Conservation (phyloP, 2,888 invertebrate species). For the Aspidiotus rigidus region DNA sequence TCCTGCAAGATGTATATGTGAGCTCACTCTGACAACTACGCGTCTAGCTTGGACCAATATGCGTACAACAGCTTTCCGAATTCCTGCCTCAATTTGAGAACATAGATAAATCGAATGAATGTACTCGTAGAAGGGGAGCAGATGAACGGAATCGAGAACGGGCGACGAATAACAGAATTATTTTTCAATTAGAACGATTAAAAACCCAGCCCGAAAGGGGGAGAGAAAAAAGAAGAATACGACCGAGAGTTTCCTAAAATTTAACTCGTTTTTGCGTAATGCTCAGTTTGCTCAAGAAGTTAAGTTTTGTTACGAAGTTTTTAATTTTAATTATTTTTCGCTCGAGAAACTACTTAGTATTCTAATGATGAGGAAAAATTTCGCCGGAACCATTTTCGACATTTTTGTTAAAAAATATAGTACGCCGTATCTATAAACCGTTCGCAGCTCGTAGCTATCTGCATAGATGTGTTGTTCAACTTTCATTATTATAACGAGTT, state of each 20-base stretch:
- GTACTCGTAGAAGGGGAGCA: no score
- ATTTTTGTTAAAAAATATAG: neutral
- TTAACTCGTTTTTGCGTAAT: neutral
- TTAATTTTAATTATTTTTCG: constrained; percentile 4
- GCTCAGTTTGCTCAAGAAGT: neutral
- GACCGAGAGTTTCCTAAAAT: neutral
- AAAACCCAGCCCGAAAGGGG: neutral
- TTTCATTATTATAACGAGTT: no score
- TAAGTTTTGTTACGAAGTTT: constrained; percentile 2
- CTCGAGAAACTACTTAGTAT: constrained; percentile 2
- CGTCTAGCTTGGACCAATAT: no score
- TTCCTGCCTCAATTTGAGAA: no score
- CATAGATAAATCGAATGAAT: no score
- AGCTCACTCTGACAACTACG: no score
- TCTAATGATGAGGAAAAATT: constrained; percentile 1
- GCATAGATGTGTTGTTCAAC: no score
- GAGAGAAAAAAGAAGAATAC: constrained; percentile 1
- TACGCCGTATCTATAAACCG: no score
- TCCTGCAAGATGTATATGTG: no score
- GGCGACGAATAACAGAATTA: neutral
- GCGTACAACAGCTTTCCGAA: no score
- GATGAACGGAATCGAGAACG: neutral
- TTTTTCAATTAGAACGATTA: constrained; percentile 4
- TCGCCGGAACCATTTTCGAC: neutral
- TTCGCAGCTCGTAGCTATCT: no score